phyloP scores from a whole-genome alignment of 1,140 invertebrate species.

The Heliconius himera region DNA sequence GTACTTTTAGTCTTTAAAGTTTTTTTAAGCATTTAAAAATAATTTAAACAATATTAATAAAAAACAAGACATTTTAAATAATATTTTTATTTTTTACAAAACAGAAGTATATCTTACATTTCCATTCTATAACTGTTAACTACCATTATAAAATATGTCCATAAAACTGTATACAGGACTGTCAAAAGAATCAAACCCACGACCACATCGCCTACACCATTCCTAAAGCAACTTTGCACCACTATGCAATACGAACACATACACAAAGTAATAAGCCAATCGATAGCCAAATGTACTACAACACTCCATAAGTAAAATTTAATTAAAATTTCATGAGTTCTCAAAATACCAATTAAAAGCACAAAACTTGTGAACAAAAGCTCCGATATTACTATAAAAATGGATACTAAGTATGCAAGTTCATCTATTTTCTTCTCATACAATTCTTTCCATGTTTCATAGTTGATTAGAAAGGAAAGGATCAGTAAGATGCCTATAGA shows the following conservation, averaged over 20 bases:
- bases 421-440: slow-evolving; percentile 48
- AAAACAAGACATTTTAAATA: neutral
- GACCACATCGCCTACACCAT: slow-evolving; percentile 21
- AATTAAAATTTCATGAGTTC: slow-evolving; percentile 35
- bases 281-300: slow-evolving; percentile 37
- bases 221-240: slow-evolving; percentile 35
- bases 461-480: slow-evolving; percentile 42
- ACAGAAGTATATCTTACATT: neutral
- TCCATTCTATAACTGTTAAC: slow-evolving; percentile 44
- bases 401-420: slow-evolving; percentile 36
- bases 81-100: neutral
- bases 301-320: slow-evolving; percentile 43
- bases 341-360: slow-evolving; percentile 41
- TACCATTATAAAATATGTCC: slow-evolving; percentile 39
- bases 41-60: too few species aligned
- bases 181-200: slow-evolving; percentile 35
- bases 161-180: slow-evolving; percentile 34
- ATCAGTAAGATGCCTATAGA: slow-evolving; percentile 42
- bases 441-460: slow-evolving; percentile 43
- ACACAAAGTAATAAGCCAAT: slow-evolving; percentile 38
- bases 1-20: too few species aligned
- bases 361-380: slow-evolving; percentile 43
- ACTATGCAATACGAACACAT: slow-evolving; percentile 36
- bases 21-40: too few species aligned
- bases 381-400: slow-evolving; percentile 42